Evolutionary conservation across 2,797 vertebrate species (phyloP), one percentile per base, ranked within the genome.

Genomic region (Ctenochaetus hawaiiensis): DNA sequence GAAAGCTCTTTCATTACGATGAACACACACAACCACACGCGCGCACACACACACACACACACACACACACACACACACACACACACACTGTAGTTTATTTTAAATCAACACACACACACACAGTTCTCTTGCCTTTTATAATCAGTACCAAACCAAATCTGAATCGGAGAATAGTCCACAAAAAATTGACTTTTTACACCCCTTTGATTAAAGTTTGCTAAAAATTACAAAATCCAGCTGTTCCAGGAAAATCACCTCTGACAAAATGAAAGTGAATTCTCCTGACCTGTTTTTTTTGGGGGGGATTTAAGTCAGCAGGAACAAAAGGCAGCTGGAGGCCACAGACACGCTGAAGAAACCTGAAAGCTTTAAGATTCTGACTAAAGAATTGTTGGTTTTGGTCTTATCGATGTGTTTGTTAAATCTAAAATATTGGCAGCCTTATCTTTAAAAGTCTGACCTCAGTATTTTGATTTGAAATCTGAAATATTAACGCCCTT

Each of bases 31-130:
- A 45, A 2, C 2, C 69, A 34, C 60, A 48, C 59, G 62, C 11
- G 48, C 47, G 9, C 39, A 39, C 37, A 70, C 18, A 2, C 37
- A 44, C 58, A 37, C 54, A 30, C 12, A 45, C 68, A 30, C 60
- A 47, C 58, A 45, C 69, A 34, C 60, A 48, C 59, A 66, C 11
- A 52, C 47, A 39, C 39, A 39, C 8, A 70, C 20, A 3, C 23
- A 26, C 53, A 44, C 59, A 58, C 56, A 17, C 10, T n/a, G 63
- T 17, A 48, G 20, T 70, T 70, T 56, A 69, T 60, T 80, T 62
- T 66, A n/a, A 70, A 39, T 73, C 57, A 70, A 34, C 60, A 47
- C 59, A 65, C 11, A 52, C 47, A 62, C 11, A 48, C 47, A 70
- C 20, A 4, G 34, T 34, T 52, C 37, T 63, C 60, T 69, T 73